Percentiles rank a stretch among this genome's conserved stretches.
Conservation (phyloP, 2,113 vertebrate genomes). For the Petrocephalus zakoni region DNA sequence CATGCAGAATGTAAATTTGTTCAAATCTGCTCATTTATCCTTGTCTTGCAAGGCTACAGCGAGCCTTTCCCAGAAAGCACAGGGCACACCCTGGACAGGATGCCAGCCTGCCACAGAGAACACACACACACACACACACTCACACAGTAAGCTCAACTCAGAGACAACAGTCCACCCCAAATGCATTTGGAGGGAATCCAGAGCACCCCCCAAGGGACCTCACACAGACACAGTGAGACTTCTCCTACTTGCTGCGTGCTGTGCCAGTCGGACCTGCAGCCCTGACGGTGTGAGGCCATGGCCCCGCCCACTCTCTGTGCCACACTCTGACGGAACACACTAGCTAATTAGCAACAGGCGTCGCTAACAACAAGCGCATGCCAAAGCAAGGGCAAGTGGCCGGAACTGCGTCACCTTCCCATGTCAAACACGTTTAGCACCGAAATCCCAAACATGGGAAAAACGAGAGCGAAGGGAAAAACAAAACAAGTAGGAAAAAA, state of each 20-base stretch:
- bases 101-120: not conserved
- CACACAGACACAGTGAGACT: not conserved
- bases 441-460: not conserved
- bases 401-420: not conserved
- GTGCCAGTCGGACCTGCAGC: not conserved
- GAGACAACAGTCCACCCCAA: not conserved
- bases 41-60: not conserved
- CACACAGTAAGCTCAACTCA: not conserved
- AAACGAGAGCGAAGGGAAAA: constrained; percentile 20
- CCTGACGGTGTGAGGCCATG: not conserved
- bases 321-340: not conserved
- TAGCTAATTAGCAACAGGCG: not conserved
- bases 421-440: not conserved
- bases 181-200: not conserved
- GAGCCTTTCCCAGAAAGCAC: not conserved
- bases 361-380: not conserved
- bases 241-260: not conserved
- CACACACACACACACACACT: not conserved
- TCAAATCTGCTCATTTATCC: not conserved
- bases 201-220: not conserved
- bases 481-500: constrained; percentile 27
- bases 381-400: not conserved
- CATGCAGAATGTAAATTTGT: not conserved
- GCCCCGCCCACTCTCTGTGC: not conserved
- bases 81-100: not conserved